A percentile compares a stretch with the other conserved stretches of the same genome.
Evolutionary conservation across 2,888 invertebrate genomes (phyloP).

Genomic region (Cotesia congregata): DNA sequence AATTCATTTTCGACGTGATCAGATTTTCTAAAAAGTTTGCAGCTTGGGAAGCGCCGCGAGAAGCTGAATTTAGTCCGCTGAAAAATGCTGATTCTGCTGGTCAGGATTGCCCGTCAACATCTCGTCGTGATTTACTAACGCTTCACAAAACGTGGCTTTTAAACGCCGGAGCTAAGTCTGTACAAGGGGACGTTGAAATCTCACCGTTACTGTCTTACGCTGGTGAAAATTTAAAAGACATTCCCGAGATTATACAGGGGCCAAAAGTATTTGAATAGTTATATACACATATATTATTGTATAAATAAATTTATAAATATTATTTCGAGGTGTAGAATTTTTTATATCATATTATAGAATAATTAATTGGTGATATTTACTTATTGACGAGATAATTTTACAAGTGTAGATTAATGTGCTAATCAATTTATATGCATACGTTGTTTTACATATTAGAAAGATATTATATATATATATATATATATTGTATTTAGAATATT

Average conservation of each 20-base stretch:
- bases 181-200: slow-evolving; percentile 82
- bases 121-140: slow-evolving; percentile 81
- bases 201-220: slow-evolving; percentile 92
- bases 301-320: background rate
- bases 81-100: slow-evolving; percentile 92
- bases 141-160: slow-evolving; percentile 86
- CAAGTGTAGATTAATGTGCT: background rate
- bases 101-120: slow-evolving; percentile 93
- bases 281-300: background rate
- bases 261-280: slow-evolving; percentile 69
- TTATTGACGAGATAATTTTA: slow-evolving; percentile 2
- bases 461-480: background rate
- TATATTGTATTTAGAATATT: background rate
- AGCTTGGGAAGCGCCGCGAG: slow-evolving; percentile 91
- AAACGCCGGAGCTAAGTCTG: slow-evolving; percentile 84
- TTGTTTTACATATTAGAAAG: slow-evolving; percentile 3
- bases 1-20: slow-evolving; percentile 99
- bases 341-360: background rate
- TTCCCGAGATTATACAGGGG: slow-evolving; percentile 77
- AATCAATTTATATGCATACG: slow-evolving; percentile 13
- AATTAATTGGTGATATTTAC: slow-evolving; percentile 5
- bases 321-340: slow-evolving; percentile 1
- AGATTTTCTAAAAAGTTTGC: slow-evolving; percentile 92
- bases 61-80: slow-evolving; percentile 96
- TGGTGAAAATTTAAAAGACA: slow-evolving; percentile 85